Evolutionary conservation across 2,888 invertebrate genomes (phyloP), one percentile per base, ranked within the genome.

Genomic region (Leucoma salicis): DNA sequence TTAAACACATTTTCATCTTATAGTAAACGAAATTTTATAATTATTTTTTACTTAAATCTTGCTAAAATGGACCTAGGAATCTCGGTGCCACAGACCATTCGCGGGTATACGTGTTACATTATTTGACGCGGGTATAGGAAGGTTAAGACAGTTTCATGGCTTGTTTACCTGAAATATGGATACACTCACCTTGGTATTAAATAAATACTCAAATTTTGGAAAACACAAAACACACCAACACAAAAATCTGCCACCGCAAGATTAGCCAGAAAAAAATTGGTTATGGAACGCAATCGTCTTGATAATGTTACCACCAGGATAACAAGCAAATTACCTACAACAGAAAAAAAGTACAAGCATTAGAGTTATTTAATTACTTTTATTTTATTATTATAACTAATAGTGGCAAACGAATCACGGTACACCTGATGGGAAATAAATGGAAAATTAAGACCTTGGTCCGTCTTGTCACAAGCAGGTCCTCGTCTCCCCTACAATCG

Each of bases 181-280:
- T 53, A 56, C 43, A 72, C 82, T 93, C 70, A 93, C 93, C 94
- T 93, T 35, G 93, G 93, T 61, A 94, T 93, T 41, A 96, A 90
- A 78, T 96, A 95, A 59, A 95, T 95, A 32, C 94, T 94, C 61
- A 97, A 90, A 73, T 96, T 97, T 76, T 97, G 97, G 77, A 96
- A 95, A 42, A 97, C 95, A 80, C 97, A 97, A 82, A 97, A 97
- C 39, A 97, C 91, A 6, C 96, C 96, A n/a, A 97, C 97, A 69
- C 96, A 96, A 58, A 97, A 92, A 82, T 97, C 97, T 2, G 97
- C 97, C 39, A 96, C 93, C 0, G 97, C 97, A 57, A 97, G 87
- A 80, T 97, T 97, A 13, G 96, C 97, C 71, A 97, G 84, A 80
- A 97, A 97, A 80, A 97, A 97, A 82, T 97, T 97, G 31, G 97